Percentiles rank a stretch among this genome's conserved stretches.
Evolutionary conservation across 2,797 vertebrate species (phyloP).

Genomic region (Clarias laeviceps): DNA sequence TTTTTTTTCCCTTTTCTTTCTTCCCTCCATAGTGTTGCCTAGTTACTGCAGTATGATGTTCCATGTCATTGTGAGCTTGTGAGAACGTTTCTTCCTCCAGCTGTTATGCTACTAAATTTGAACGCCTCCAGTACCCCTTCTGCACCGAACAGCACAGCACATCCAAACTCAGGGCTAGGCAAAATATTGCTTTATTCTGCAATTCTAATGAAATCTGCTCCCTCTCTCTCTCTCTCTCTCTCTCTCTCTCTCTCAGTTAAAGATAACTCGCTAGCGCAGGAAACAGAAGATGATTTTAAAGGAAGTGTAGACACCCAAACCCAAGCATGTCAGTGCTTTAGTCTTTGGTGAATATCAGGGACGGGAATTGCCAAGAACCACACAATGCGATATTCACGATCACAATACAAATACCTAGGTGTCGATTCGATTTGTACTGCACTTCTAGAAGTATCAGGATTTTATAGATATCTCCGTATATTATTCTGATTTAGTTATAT

Average conservation of each 20-base stretch:
- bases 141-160: not conserved
- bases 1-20: not conserved
- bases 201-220: no score
- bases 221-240: not conserved
- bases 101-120: not conserved
- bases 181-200: no score
- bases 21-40: not conserved
- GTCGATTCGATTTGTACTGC: no score
- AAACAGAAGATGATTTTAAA: not conserved
- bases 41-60: not conserved
- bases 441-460: no score
- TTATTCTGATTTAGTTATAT: no score
- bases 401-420: no score
- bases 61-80: not conserved
- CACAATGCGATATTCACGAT: no score
- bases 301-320: not conserved
- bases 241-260: not conserved
- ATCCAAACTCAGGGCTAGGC: not conserved
- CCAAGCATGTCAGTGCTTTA: no score
- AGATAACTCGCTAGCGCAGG: not conserved
- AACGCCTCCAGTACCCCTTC: not conserved
- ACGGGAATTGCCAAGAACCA: no score
- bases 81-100: not conserved
- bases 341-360: not conserved
- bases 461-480: no score